Conservation (phyloP, 1,140 invertebrate species). For the Oppia nitens region DNA sequence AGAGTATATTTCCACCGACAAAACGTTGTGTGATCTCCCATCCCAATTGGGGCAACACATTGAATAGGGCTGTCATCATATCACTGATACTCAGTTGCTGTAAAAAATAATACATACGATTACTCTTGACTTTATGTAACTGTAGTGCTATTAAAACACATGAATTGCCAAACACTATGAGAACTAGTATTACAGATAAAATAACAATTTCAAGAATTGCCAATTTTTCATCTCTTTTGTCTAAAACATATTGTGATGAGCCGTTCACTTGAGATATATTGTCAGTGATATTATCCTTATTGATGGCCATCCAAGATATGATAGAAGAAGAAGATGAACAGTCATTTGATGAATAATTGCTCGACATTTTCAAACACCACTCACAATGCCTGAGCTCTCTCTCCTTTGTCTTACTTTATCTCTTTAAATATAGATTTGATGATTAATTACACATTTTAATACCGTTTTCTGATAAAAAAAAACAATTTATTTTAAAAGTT, state of each 20-base stretch:
- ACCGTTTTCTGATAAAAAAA: too few species aligned
- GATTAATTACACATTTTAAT: too few species aligned
- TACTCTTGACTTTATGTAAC: conserved; percentile 34
- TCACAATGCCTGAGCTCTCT: too few species aligned
- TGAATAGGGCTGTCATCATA: conserved; percentile 47
- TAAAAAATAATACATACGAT: conserved; percentile 56
- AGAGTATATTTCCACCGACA: conserved; percentile 42
- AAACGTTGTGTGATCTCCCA: conserved; percentile 49
- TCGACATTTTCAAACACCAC: too few species aligned
- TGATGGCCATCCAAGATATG: too few species aligned
- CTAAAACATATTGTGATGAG: too few species aligned
- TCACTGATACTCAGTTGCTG: conserved; percentile 52
- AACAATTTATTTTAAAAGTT: too few species aligned
- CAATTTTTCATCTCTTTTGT: not conserved
- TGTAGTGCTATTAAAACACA: conserved; percentile 2
- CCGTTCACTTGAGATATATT: not conserved
- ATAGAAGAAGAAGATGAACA: too few species aligned
- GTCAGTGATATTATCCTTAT: not conserved
- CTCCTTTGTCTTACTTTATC: too few species aligned
- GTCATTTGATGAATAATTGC: too few species aligned
- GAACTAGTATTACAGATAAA: not conserved
- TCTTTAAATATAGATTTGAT: too few species aligned
- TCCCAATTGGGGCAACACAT: conserved; percentile 49
- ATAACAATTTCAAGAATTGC: not conserved
- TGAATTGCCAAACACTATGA: not conserved